Evolutionary conservation across 2,888 invertebrate genomes (phyloP).

Genomic region (Polietes domitor): DNA sequence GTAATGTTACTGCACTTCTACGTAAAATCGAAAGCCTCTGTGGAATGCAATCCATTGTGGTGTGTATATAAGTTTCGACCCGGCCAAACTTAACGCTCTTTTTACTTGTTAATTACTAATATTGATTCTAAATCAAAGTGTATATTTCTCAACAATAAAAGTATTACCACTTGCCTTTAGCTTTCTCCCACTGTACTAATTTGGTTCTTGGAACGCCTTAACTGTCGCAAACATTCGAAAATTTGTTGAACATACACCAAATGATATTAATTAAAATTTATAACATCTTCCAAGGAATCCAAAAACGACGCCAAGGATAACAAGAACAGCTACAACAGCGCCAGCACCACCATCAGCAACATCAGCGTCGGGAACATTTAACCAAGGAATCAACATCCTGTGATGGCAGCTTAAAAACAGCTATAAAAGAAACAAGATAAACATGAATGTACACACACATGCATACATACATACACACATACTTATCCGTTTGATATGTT

Average conservation of each 20-base stretch:
- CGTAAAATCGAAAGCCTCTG: too few species aligned
- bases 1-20: too few species aligned
- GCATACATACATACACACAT: background rate
- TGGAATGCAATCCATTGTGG: too few species aligned
- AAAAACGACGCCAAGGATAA: background rate
- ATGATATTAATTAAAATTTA: constrained; percentile 14
- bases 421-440: background rate
- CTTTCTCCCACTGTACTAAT: too few species aligned
- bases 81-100: too few species aligned
- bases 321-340: background rate
- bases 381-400: background rate
- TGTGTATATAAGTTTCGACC: too few species aligned
- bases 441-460: background rate
- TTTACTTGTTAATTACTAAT: too few species aligned
- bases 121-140: too few species aligned
- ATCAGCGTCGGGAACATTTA: background rate
- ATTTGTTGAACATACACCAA: background rate
- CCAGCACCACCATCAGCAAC: background rate
- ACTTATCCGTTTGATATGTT: background rate
- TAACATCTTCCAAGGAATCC: background rate
- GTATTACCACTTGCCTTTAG: too few species aligned
- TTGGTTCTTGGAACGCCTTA: background rate
- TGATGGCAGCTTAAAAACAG: background rate
- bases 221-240: background rate
- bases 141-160: too few species aligned